A percentile compares a stretch with the other conserved stretches of the same genome.
Conservation (phyloP, 2,797 vertebrate species). For the Allobates femoralis region DNA sequence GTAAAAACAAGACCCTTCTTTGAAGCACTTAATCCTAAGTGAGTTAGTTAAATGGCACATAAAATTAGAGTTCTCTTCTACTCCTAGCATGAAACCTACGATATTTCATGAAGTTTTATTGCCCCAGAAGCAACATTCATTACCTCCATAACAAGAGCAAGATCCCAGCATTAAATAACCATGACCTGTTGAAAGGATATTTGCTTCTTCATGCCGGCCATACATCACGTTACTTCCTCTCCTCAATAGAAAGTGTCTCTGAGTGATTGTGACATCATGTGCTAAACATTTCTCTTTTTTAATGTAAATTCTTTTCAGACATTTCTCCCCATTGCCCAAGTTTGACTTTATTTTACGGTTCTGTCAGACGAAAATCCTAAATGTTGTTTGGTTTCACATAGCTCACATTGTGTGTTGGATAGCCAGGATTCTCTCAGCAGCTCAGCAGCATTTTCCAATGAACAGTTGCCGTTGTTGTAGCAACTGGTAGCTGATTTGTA, state of each 20-base stretch:
- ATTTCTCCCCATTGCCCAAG: conserved; percentile 75
- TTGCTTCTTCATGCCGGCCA: conserved; percentile 68
- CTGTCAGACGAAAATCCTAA: conserved; percentile 81
- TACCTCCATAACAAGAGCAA: conserved; percentile 64
- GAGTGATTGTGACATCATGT: conserved; percentile 75
- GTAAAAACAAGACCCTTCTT: conserved; percentile 6
- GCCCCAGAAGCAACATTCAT: conserved; percentile 39
- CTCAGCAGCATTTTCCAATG: conserved; percentile 86
- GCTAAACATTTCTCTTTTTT: conserved; percentile 73
- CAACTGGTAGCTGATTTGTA: conserved; percentile 84
- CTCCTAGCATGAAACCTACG: conserved; percentile 11
- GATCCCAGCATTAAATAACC: conserved; percentile 33
- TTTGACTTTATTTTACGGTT: conserved; percentile 71
- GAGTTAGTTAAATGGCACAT: conserved; percentile 29
- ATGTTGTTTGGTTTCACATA: conserved; percentile 85
- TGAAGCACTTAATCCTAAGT: conserved; percentile 35
- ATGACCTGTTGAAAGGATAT: conserved; percentile 58
- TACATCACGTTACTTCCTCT: conserved; percentile 73
- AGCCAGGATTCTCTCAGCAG: conserved; percentile 82
- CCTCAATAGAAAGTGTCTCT: conserved; percentile 67
- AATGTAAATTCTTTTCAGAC: conserved; percentile 86
- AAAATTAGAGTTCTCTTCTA: conserved; percentile 10
- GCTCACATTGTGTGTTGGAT: conserved; percentile 84
- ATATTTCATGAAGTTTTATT: conserved; percentile 55
- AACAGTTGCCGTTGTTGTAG: conserved; percentile 83